Conservation (phyloP, 2,113 vertebrate species). For the Calidris pygmaea region DNA sequence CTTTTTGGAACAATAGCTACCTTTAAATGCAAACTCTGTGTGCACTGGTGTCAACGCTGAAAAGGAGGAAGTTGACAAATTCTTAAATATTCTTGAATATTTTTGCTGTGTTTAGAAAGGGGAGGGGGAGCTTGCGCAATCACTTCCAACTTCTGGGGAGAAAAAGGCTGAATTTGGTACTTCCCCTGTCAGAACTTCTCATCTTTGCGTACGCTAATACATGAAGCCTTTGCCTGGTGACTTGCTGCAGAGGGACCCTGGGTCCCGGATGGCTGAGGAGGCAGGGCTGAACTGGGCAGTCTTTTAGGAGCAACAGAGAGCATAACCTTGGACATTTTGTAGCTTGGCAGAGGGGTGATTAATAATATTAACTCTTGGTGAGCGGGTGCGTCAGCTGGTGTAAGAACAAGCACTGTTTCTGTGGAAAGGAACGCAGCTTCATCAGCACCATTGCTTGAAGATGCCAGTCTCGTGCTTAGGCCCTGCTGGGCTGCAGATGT, state of each 20-base stretch:
- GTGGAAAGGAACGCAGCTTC: background rate
- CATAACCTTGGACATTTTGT: background rate
- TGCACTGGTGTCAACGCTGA: background rate
- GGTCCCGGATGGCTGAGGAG: background rate
- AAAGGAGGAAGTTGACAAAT: conserved; percentile 8
- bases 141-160: conserved; percentile 2
- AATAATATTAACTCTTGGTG: background rate
- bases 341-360: background rate
- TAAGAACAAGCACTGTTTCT: background rate
- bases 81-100: background rate
- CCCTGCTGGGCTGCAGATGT: background rate
- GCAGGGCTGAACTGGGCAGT: background rate
- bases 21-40: background rate
- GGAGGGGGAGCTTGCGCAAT: background rate
- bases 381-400: background rate
- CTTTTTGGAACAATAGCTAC: background rate
- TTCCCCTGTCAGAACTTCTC: conserved; percentile 43
- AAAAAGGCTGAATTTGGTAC: conserved; percentile 35
- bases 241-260: background rate
- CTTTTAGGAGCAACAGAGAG: background rate
- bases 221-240: background rate
- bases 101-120: background rate
- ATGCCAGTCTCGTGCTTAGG: background rate
- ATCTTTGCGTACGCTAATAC: background rate
- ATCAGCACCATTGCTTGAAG: background rate